Conservation (phyloP, 2,888 invertebrate species). For the Orthosia gracilis region DNA sequence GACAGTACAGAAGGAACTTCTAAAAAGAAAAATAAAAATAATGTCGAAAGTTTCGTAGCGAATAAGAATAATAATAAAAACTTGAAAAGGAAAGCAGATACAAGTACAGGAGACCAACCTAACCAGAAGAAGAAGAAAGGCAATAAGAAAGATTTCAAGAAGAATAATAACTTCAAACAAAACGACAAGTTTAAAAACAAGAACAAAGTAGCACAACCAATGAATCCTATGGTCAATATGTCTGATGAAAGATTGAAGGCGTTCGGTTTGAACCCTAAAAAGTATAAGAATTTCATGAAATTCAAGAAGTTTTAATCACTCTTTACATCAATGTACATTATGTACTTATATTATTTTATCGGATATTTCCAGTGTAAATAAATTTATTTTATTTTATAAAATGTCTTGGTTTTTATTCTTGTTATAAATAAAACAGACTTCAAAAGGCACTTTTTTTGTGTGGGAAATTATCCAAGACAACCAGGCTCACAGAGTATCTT, state of each 20-base stretch:
- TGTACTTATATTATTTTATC: constrained; percentile 17
- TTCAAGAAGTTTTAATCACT: constrained; percentile 90
- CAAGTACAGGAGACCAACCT: constrained; percentile 42
- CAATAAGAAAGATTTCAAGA: constrained; percentile 67
- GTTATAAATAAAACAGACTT: background rate
- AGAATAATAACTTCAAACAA: constrained; percentile 69
- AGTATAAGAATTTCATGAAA: constrained; percentile 95
- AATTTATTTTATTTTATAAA: constrained; percentile 41
- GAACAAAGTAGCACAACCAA: constrained; percentile 66
- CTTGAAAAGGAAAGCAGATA: constrained; percentile 62
- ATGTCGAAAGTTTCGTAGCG: background rate
- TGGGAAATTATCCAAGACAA: too few species aligned
- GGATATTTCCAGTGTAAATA: constrained; percentile 52
- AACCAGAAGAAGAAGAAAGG: constrained; percentile 71
- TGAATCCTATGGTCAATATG: constrained; percentile 85
- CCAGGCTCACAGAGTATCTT: too few species aligned
- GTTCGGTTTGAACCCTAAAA: constrained; percentile 98
- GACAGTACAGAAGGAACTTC: constrained; percentile 14
- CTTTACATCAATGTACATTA: constrained; percentile 14
- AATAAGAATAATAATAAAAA: constrained; percentile 47
- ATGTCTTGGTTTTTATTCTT: constrained; percentile 8
- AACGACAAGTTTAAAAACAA: constrained; percentile 75
- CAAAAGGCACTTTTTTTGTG: too few species aligned
- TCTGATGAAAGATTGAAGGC: constrained; percentile 96
- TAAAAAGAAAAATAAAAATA: constrained; percentile 51